Base-by-base conservation (phyloP, 2,113 vertebrate genomes). In the Morone saxatilis region DNA sequence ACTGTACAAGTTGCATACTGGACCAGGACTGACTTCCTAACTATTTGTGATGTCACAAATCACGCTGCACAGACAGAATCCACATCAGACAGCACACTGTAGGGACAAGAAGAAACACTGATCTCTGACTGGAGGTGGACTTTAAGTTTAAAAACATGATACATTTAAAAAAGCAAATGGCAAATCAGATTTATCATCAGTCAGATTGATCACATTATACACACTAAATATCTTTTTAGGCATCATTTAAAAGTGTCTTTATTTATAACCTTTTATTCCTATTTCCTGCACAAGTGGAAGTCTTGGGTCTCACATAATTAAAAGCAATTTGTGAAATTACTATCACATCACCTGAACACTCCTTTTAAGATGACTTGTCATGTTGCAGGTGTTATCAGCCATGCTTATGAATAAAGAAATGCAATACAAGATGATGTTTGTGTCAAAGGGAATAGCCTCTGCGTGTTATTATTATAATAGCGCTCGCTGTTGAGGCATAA, bases 391-490 rank as follows among this genome's bases (percentile, higher is more conserved):
- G 48, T 85, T 75, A 31, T 67, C 84, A 80, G 70, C 54, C 80
- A 80, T 89, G 87, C 82, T 80, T 31, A 40, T 89, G 88, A 89
- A 92, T 89, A 84, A 89, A 79, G 54, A 91, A 66, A 71, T 22
- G 10, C 63, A 84, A 90, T 88, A 68, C 50, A 80, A 70, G 74
- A 31, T 60, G 61, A 72, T 89, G 78, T 84, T 86, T 70, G 61
- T 84, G 67, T 83, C 1, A 12, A 67, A 36, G 74, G 48, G 45
- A 89, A 66, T 61, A 67, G 62, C 83, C 62, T 86, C 72, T 71
- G 81, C 68, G 71, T 88, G 71, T 80, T 65, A 81, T 87, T 83
- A 90, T 85, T 40, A 71, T 85, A 82, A 86, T 86, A 38, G 71
- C 12, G 19, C 51, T 76, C 4, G 73, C 70, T 73, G 53, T 47